These are phyloP conservation scores for Serrognathus titanus DNA, from an alignment of 2,888 invertebrate genomes.

Conservation along the genomic window DNA sequence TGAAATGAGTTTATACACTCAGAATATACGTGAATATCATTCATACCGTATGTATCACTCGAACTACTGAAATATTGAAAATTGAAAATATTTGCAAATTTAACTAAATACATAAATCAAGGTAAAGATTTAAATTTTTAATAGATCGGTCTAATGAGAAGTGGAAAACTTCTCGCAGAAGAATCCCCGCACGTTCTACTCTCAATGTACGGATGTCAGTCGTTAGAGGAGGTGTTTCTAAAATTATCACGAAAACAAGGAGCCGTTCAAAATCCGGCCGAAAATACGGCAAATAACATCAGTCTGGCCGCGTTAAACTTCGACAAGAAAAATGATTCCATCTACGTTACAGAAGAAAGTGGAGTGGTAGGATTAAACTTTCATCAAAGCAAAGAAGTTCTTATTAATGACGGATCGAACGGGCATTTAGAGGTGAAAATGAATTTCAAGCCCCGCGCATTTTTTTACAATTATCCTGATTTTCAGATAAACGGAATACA, in stretches of 20 bases:
- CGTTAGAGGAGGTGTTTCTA: constrained; percentile 89
- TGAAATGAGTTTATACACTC: no score
- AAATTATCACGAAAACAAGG: constrained; percentile 81
- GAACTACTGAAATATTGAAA: no score
- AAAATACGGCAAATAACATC: constrained; percentile 62
- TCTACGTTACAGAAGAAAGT: constrained; percentile 81
- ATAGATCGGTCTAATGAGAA: constrained; percentile 92
- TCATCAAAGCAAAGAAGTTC: constrained; percentile 86
- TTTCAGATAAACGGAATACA: constrained; percentile 21
- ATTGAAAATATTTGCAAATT: no score
- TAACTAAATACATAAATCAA: neutral
- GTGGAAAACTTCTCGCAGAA: constrained; percentile 86
- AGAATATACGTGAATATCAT: neutral
- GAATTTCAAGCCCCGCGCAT: neutral
- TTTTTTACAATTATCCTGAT: neutral
- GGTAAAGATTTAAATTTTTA: neutral
- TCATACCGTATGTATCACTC: neutral
- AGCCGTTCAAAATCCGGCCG: constrained; percentile 53
- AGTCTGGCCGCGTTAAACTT: constrained; percentile 78
- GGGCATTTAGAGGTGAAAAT: constrained; percentile 58
- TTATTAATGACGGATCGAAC: constrained; percentile 71
- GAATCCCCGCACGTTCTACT: constrained; percentile 82
- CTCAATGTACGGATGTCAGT: constrained; percentile 77
- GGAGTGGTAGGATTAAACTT: constrained; percentile 86
- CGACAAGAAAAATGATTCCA: constrained; percentile 77